Conservation (phyloP, 2,888 invertebrate species). For the Acronicta psi region DNA sequence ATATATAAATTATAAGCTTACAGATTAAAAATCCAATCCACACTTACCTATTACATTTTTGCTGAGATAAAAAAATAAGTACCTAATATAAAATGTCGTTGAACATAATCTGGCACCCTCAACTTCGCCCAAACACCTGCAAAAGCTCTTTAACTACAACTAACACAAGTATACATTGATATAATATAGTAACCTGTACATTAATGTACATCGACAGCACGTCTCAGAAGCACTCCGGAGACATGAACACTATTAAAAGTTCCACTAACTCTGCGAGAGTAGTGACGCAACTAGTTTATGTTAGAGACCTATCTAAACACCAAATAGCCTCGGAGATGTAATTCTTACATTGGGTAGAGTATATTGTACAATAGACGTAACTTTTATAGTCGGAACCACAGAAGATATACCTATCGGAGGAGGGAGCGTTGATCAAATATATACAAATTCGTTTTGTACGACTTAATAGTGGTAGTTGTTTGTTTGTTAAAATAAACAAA, state of each 20-base stretch:
- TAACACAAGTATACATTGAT: conserved; percentile 78
- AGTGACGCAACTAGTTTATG: conserved; percentile 79
- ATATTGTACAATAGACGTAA: conserved; percentile 43
- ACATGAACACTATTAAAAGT: conserved; percentile 86
- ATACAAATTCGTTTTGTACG: neutral
- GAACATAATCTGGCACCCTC: neutral
- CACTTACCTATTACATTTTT: too few species aligned
- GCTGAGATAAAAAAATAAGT: neutral
- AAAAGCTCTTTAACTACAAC: conserved; percentile 26
- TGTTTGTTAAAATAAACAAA: too few species aligned
- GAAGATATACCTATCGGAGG: conserved; percentile 26
- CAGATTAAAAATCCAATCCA: too few species aligned
- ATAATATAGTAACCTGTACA: conserved; percentile 54
- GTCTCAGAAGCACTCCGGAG: conserved; percentile 65
- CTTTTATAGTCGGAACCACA: conserved; percentile 18
- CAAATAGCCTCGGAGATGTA: conserved; percentile 56
- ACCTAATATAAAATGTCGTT: neutral
- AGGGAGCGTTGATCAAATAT: neutral
- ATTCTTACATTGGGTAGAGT: conserved; percentile 40
- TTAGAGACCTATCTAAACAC: conserved; percentile 67
- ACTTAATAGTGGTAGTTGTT: neutral
- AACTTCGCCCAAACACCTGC: conserved; percentile 77
- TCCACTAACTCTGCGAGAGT: conserved; percentile 74
- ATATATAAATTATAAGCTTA: too few species aligned
- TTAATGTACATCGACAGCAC: conserved; percentile 61